phyloP scores from a whole-genome alignment of 2,888 invertebrate species.

The Periphyllus acericola region DNA sequence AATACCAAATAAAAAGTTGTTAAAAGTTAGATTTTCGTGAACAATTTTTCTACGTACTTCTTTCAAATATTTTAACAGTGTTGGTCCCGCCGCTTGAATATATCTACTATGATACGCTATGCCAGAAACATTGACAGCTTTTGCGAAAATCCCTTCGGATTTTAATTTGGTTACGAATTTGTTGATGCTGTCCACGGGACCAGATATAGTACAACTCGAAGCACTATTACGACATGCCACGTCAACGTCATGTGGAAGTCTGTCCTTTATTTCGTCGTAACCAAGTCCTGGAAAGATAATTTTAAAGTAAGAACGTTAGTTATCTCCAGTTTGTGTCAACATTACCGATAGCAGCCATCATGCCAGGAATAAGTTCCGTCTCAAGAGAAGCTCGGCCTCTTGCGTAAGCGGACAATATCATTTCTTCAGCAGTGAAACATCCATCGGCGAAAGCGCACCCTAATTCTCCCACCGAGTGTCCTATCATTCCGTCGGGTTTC shows the following conservation, averaged over 20 bases:
- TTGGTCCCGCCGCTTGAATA: conserved; percentile 78
- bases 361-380: conserved; percentile 67
- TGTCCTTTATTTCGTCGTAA: conserved; percentile 65
- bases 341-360: conserved; percentile 71
- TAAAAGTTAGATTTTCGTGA: neutral
- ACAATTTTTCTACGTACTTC: conserved; percentile 67
- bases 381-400: conserved; percentile 69
- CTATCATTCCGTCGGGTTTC: conserved; percentile 79
- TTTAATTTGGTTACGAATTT: conserved; percentile 74
- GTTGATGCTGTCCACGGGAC: conserved; percentile 75
- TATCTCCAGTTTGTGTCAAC: neutral
- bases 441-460: conserved; percentile 76
- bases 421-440: conserved; percentile 73
- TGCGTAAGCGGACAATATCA: conserved; percentile 73
- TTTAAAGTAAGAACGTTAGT: neutral
- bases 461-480: conserved; percentile 75
- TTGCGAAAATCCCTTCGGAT: conserved; percentile 80
- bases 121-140: conserved; percentile 85
- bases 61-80: conserved; percentile 74
- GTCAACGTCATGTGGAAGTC: conserved; percentile 72
- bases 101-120: conserved; percentile 91
- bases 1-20: neutral
- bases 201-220: conserved; percentile 82
- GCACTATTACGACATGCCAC: conserved; percentile 84
- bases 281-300: conserved; percentile 63